Conservation (phyloP, 2,888 invertebrate species). For the Lasiommata megera region DNA sequence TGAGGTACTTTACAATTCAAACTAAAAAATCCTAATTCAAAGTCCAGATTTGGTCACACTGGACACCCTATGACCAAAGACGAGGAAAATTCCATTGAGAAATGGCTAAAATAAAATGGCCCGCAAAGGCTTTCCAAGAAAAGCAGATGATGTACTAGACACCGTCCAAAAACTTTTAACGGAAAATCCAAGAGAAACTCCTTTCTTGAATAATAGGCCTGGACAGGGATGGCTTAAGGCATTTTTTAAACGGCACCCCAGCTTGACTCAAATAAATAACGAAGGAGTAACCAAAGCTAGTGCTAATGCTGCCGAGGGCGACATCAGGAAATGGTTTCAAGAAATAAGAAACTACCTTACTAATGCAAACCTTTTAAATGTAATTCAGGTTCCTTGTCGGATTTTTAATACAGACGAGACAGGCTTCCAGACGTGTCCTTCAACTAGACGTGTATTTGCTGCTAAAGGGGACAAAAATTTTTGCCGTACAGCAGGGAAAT, state of each 20-base stretch:
- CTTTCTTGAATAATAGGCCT: slow-evolving; percentile 28
- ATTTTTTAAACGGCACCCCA: slow-evolving; percentile 33
- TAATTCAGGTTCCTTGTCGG: slow-evolving; percentile 19
- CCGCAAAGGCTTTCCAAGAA: slow-evolving; percentile 44
- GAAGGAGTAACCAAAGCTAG: slow-evolving; percentile 37
- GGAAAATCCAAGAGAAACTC: slow-evolving; percentile 18
- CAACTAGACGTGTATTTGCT: not conserved
- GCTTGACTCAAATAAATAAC: slow-evolving; percentile 30
- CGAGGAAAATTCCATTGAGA: slow-evolving; percentile 41
- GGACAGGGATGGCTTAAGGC: slow-evolving; percentile 41
- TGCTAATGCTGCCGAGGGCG: slow-evolving; percentile 32
- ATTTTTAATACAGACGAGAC: not conserved
- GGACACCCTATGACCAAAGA: slow-evolving; percentile 28
- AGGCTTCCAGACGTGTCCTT: not conserved
- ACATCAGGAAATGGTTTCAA: slow-evolving; percentile 35
- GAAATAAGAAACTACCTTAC: slow-evolving; percentile 34
- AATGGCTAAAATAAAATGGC: slow-evolving; percentile 41
- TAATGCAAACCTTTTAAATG: slow-evolving; percentile 33
- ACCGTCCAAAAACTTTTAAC: slow-evolving; percentile 39
- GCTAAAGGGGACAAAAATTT: not conserved
- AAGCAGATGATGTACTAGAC: slow-evolving; percentile 35
- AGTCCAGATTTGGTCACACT: slow-evolving; percentile 23
- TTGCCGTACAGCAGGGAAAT: not conserved
- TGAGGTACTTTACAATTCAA: slow-evolving; percentile 25
- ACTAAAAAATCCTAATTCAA: slow-evolving; percentile 6